Evolutionary conservation across 1,140 invertebrate species (phyloP).

Genomic region (Solenopsis invicta): DNA sequence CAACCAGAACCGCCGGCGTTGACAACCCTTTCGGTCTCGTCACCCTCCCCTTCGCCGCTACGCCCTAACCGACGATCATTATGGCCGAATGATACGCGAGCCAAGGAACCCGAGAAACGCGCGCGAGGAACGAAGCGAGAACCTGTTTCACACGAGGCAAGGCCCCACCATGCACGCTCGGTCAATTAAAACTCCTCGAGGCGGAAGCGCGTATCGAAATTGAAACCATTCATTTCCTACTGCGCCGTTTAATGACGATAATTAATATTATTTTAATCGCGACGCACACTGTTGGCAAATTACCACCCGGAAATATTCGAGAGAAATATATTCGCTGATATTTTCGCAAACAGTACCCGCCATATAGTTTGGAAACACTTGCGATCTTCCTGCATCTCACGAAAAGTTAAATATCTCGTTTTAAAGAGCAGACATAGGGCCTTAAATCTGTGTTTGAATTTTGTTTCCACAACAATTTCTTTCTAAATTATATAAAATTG

Average conservation of each 20-base stretch:
- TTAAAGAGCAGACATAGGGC: no score
- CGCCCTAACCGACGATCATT: no score
- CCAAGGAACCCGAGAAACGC: background rate
- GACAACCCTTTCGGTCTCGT: constrained; percentile 1
- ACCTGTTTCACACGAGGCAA: background rate
- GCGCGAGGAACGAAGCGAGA: background rate
- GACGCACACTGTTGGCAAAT: background rate
- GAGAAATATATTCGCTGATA: background rate
- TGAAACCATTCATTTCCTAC: constrained; percentile 13
- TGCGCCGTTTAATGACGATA: background rate
- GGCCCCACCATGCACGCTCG: background rate
- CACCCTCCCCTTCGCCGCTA: background rate
- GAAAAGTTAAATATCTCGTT: no score
- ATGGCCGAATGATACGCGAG: no score
- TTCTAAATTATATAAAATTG: no score
- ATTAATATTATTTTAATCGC: constrained; percentile 20
- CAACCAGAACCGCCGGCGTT: background rate
- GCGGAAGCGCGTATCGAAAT: background rate
- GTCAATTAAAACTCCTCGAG: constrained; percentile 21
- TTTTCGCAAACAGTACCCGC: background rate
- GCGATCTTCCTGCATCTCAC: no score
- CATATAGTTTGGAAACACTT: no score
- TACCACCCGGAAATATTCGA: background rate
- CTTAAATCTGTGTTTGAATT: no score
- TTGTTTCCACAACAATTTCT: no score